A percentile compares a stretch with the other conserved stretches of the same genome.
These are phyloP conservation scores for Dascillus cervinus DNA, from an alignment of 2,888 invertebrate species.

Conservation along the genomic window DNA sequence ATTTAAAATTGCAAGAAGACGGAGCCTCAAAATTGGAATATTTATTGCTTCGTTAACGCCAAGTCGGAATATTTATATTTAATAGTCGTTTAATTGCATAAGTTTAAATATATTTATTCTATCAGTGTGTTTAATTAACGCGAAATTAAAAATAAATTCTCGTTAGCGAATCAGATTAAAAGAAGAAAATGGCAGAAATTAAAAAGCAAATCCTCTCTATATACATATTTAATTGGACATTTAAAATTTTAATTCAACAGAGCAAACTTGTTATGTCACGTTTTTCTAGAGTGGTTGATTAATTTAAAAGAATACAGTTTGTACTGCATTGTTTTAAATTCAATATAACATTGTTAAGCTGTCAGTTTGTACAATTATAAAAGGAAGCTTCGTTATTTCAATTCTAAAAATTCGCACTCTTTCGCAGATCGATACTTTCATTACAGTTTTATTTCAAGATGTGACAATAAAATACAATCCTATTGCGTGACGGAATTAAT, in stretches of 20 bases:
- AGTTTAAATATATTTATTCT: constrained; percentile 9
- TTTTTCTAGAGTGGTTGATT: constrained; percentile 15
- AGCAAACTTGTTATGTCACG: constrained; percentile 17
- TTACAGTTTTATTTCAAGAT: constrained; percentile 21
- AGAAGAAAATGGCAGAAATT: constrained; percentile 15
- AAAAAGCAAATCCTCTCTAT: constrained; percentile 14
- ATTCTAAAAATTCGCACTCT: constrained; percentile 12
- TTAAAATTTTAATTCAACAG: constrained; percentile 22
- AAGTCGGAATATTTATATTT: too few relatives aligned
- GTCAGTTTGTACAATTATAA: too few relatives aligned
- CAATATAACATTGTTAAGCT: too few relatives aligned
- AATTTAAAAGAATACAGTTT: constrained; percentile 15
- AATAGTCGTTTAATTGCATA: constrained; percentile 16
- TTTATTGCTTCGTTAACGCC: too few relatives aligned
- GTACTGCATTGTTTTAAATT: neutral
- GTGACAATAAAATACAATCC: constrained; percentile 25
- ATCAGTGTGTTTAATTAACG: constrained; percentile 9
- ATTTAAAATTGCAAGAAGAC: too few relatives aligned
- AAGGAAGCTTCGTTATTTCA: constrained; percentile 4
- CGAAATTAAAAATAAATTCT: too few relatives aligned
- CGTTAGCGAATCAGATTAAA: constrained; percentile 10
- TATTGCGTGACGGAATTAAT: constrained; percentile 25
- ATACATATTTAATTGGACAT: constrained; percentile 24
- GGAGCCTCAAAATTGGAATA: too few relatives aligned
- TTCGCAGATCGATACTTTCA: constrained; percentile 15